These are phyloP conservation scores for Chloroceryle inda DNA, from an alignment of 2,797 vertebrate genomes.

Conservation along the genomic window DNA sequence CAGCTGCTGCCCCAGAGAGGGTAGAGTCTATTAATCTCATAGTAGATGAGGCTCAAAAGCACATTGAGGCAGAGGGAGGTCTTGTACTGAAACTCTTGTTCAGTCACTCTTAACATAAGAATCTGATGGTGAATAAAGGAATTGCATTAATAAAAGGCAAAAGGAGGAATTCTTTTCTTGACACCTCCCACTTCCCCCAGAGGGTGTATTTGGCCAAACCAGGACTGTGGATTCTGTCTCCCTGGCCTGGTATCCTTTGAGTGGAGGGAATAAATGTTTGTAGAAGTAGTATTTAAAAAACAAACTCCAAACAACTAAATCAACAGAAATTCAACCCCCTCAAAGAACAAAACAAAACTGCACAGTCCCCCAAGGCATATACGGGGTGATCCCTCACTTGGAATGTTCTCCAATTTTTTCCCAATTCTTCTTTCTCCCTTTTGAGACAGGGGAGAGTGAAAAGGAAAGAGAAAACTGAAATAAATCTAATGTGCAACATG, in stretches of 20 bases:
- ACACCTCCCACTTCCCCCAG: rapidly evolving
- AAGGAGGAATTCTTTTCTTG: not conserved
- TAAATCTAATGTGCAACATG: not conserved
- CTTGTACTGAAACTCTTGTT: not conserved
- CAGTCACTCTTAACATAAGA: not conserved
- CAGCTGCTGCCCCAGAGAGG: too few relatives aligned
- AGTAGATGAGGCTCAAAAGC: not conserved
- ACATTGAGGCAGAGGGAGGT: not conserved
- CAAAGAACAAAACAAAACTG: not conserved
- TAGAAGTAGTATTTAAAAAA: not conserved
- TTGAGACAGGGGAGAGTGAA: not conserved
- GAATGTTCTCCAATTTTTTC: not conserved
- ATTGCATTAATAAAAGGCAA: not conserved
- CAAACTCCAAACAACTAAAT: not conserved
- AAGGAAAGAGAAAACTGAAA: not conserved
- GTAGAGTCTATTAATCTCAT: not conserved
- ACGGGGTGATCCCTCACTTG: not conserved
- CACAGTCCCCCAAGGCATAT: rapidly evolving
- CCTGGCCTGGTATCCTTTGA: not conserved
- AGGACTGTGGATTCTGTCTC: not conserved
- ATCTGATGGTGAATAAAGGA: not conserved
- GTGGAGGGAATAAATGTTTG: not conserved
- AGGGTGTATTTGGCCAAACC: not conserved
- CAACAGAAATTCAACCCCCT: rapidly evolving
- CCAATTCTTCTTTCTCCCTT: not conserved